Evolutionary conservation across 2,888 invertebrate species (phyloP).

Genomic region (Pyrrhia umbra): DNA sequence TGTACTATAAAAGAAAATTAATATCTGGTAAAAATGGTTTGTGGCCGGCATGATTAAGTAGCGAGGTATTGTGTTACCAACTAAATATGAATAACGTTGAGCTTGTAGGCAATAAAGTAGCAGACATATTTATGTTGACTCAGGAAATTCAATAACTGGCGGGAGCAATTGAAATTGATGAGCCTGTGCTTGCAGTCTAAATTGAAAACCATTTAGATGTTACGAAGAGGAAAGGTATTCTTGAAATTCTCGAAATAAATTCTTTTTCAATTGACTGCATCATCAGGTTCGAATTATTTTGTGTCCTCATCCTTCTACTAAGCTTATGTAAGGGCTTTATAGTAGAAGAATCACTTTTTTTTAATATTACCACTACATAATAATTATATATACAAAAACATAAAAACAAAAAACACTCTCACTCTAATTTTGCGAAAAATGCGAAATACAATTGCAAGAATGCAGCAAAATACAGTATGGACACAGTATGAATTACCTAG

Average conservation of each 20-base stretch:
- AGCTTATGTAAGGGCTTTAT: too few relatives aligned
- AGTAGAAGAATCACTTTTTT: too few relatives aligned
- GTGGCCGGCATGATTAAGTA: constrained; percentile 50
- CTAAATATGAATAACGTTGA: constrained; percentile 51
- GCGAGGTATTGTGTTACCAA: constrained; percentile 35
- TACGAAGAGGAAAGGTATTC: constrained; percentile 12
- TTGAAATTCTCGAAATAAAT: constrained; percentile 2
- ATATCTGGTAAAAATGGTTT: constrained; percentile 59
- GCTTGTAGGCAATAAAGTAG: constrained; percentile 34
- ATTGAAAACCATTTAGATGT: constrained; percentile 26
- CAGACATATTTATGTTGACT: constrained; percentile 44
- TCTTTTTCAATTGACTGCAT: constrained; percentile 15
- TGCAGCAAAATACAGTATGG: neutral
- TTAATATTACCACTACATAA: too few relatives aligned
- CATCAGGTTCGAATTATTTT: constrained; percentile 1
- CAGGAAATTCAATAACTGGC: constrained; percentile 44
- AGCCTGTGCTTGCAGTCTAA: constrained; percentile 28
- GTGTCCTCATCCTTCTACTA: too few relatives aligned
- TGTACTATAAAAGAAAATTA: constrained; percentile 63
- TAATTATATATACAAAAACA: too few relatives aligned
- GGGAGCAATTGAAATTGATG: constrained; percentile 40
- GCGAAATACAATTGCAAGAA: neutral
- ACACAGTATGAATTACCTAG: constrained; percentile 12
- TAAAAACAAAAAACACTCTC: too few relatives aligned
- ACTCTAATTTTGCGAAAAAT: too few relatives aligned